Percentiles rank a stretch among this genome's conserved stretches.
These are phyloP conservation scores for Podocnemis expansa DNA, from an alignment of 2,113 vertebrate species.

Conservation along the genomic window DNA sequence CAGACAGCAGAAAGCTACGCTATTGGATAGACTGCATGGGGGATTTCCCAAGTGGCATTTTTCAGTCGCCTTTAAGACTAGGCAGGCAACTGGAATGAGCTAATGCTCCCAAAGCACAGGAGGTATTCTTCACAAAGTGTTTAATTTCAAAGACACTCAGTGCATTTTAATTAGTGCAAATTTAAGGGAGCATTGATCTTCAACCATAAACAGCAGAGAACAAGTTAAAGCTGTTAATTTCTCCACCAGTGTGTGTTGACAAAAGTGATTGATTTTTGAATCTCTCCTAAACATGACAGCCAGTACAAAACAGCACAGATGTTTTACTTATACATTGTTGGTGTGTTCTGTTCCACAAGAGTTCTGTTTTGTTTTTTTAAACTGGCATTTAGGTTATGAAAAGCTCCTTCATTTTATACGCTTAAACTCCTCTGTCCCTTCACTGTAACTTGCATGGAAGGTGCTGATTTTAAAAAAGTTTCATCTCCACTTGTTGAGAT, in stretches of 20 bases:
- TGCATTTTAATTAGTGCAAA: conserved; percentile 39
- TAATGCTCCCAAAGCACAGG: not conserved
- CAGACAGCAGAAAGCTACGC: not conserved
- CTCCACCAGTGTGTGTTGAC: not conserved
- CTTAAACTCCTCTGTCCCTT: not conserved
- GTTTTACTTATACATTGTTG: fast-evolving
- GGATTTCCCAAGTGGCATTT: fast-evolving
- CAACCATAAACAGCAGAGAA: conserved; percentile 34
- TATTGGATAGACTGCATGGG: fast-evolving
- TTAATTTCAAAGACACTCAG: conserved; percentile 40
- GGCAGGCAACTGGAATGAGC: not conserved
- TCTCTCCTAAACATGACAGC: not conserved
- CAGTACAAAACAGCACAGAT: not conserved
- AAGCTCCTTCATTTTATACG: conserved; percentile 17
- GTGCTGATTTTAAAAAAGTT: not conserved
- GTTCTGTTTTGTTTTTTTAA: not conserved
- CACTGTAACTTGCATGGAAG: not conserved
- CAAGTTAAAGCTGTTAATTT: not conserved
- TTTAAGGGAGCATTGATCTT: conserved; percentile 10
- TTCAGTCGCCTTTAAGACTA: not conserved
- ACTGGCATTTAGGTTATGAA: fast-evolving
- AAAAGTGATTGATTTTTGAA: not conserved
- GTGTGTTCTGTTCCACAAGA: not conserved
- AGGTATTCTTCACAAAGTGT: conserved; percentile 38
- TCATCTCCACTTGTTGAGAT: not conserved